Conservation (phyloP, 2,797 vertebrate genomes). For the Enteromius trimaculatus region DNA sequence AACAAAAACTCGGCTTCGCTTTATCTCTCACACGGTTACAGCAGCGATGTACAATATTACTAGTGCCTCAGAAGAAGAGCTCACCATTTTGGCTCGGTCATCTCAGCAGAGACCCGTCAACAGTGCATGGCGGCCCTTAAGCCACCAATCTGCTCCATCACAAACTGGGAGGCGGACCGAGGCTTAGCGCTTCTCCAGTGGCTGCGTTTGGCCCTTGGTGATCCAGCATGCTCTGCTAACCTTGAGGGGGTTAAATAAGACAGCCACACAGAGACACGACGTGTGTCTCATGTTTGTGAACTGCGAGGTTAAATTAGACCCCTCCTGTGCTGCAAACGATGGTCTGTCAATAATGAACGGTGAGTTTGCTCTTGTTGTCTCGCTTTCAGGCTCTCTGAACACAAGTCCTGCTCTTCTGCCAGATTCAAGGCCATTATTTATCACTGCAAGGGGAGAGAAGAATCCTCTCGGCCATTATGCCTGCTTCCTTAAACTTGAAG, state of each 20-base stretch:
- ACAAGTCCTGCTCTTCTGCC: constrained; percentile 45
- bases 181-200: constrained; percentile 42
- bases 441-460: constrained; percentile 41
- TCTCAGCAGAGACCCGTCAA: constrained; percentile 24
- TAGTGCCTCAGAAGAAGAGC: constrained; percentile 36
- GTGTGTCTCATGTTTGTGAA: not conserved
- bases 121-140: constrained; percentile 34
- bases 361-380: constrained; percentile 13
- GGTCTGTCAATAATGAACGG: not conserved
- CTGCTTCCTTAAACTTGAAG: constrained; percentile 46
- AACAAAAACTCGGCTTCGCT: constrained; percentile 70
- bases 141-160: constrained; percentile 41
- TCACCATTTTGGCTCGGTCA: constrained; percentile 20
- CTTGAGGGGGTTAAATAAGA: constrained; percentile 17
- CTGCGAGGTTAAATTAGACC: constrained; percentile 21
- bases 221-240: not conserved
- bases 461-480: constrained; percentile 60
- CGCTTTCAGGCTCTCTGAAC: constrained; percentile 49
- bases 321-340: not conserved
- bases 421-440: constrained; percentile 64
- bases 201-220: constrained; percentile 3
- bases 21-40: constrained; percentile 69
- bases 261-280: not conserved
- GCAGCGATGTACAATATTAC: constrained; percentile 59
- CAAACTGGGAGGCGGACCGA: constrained; percentile 18